Evolutionary conservation across 2,888 invertebrate species (phyloP).

Genomic region (Bellardia bayeri): DNA sequence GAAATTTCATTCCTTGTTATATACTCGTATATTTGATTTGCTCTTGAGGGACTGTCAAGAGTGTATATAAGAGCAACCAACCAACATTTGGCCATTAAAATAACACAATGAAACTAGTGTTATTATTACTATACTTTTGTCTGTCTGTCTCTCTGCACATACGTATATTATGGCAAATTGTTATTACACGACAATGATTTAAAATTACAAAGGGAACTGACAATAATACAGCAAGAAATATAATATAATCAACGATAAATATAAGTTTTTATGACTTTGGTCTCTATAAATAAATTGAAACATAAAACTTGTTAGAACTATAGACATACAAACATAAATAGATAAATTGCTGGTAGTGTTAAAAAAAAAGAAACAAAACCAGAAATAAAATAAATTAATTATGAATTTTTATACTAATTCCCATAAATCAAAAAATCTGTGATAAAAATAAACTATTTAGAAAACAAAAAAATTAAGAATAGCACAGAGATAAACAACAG

Average conservation of each 20-base stretch:
- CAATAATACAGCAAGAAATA: conserved; percentile 9
- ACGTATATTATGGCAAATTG: conserved; percentile 42
- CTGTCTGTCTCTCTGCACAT: conserved; percentile 8
- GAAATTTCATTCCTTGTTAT: background rate
- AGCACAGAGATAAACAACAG: too few species aligned
- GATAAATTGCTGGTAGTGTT: background rate
- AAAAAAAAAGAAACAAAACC: background rate
- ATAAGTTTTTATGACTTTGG: background rate
- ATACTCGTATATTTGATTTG: background rate
- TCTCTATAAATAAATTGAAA: background rate
- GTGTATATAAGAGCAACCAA: too few species aligned
- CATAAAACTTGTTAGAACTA: background rate
- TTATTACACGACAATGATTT: conserved; percentile 55
- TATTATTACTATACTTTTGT: background rate
- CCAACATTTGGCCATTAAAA: background rate
- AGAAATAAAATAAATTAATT: background rate
- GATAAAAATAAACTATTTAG: too few species aligned
- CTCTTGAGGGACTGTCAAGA: background rate
- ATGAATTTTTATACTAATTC: too few species aligned
- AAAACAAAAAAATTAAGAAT: too few species aligned
- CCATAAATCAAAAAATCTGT: too few species aligned
- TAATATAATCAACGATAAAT: background rate
- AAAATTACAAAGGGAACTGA: conserved; percentile 51
- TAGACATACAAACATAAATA: background rate
- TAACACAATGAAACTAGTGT: background rate